Evolutionary conservation across 2,888 invertebrate species (phyloP), one percentile per base, ranked within the genome.

Genomic region (Buathra laborator): DNA sequence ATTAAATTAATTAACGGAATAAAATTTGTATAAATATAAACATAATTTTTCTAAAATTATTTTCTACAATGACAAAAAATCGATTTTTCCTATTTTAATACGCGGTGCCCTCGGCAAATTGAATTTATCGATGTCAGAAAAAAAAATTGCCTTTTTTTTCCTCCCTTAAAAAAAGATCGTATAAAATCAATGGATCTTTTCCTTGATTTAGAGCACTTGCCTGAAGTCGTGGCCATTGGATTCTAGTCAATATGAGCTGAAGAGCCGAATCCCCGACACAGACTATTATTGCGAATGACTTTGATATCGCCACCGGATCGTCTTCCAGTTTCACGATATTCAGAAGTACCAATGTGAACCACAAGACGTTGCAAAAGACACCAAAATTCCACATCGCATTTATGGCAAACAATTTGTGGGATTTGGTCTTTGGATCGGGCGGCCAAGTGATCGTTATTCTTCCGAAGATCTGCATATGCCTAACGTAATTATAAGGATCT

Each of bases 401-500:
- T 79, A 84, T 2, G 88, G 19, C n/a, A 1, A 46, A n/a, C 29
- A 70, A 86, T 89, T 89, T 90, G 10, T 80, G 48, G 1, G 85
- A 86, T 70, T 1, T 86, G 3, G 81, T 75, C 43, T 74, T 79
- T 0, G 24, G 19, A 53, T 89, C 77, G 2, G 86, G 85, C 0
- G 90, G 91, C 90, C 91, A 91, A n/a, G 88, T 89, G 6, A 86
- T 81, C 0, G 86, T 88, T 3, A 90, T 32, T 51, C 74, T 87
- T 12, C 90, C 90, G 16, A 87, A 86, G 44, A 87, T 59, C 56
- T 74, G 77, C n/a, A 78, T 16, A 2, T 53, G 43, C 19, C 70
- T 44, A 3, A 78, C 74, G 68, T 75, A 84, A 29, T 72, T 74
- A 19, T 84, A 59, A 44, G 84, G 84, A 53, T 78, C 84, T 64